Evolutionary conservation across 2,797 vertebrate species (phyloP), one percentile per base, ranked within the genome.

Genomic region (Telmatherina bonti): DNA sequence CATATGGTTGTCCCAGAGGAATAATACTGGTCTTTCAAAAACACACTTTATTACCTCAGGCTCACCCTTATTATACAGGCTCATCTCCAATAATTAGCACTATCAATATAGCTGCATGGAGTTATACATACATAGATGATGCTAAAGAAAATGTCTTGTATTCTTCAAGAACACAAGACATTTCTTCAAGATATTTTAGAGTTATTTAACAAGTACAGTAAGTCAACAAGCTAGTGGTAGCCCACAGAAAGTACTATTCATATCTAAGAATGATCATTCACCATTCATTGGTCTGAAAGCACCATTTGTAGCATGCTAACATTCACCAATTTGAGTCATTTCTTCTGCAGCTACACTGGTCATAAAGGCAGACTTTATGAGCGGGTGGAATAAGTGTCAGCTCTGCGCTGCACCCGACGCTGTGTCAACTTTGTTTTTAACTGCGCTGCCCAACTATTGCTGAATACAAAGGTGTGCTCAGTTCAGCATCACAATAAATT

Each of bases 291-390:
- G 66, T 70, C 70, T 90, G 81, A 89, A 91, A 72, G 85, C 72
- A 67, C 76, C 58, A 1, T 72, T 81, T 91, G 88, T 91, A 76
- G 79, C 49, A 20, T 54, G 67, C 56, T 53, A 65, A 58, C 55
- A 15, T 67, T 74, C 67, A 76, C 76, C 71, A 65, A 72, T 85
- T 75, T 85, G 74, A 84, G 78, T 87, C 67, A 80, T 73, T 88
- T 86, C 69, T 86, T 76, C 74, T 79, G 1, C 7, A 69, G 67
- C 71, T 49, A 16, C 36, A 3, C 63, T 74, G 72, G 57, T 51
- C 77, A 85, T 87, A 79, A 91, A 92, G 83, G 56, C 78, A 0
- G 84, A 82, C 81, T 89, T 91, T 88, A 93, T 85, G 82, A 87
- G 81, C 60, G 78, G 72, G 64, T 74, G 82, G 86, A 90, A 91